These are phyloP conservation scores for Istiophorus platypterus DNA, from an alignment of 2,113 vertebrate species.

Conservation along the genomic window DNA sequence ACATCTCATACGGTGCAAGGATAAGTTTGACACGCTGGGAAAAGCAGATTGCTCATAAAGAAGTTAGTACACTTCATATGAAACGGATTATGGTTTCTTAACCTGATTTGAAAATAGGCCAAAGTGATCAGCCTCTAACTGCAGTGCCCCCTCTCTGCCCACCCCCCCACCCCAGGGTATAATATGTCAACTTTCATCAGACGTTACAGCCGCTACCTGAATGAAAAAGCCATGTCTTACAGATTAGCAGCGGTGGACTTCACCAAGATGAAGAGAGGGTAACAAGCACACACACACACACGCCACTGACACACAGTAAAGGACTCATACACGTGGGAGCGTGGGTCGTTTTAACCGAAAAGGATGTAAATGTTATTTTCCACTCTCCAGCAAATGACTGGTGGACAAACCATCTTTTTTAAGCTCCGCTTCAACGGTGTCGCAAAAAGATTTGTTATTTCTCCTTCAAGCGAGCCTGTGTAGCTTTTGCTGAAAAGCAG, in stretches of 20 bases:
- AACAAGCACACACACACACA: conserved; percentile 70
- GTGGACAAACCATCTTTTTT: not conserved
- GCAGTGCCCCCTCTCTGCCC: conserved; percentile 38
- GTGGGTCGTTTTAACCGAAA: not conserved
- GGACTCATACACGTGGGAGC: not conserved
- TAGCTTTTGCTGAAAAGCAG: not conserved
- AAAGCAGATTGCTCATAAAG: not conserved
- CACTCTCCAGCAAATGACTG: not conserved
- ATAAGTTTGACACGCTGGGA: not conserved
- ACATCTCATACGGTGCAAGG: not conserved
- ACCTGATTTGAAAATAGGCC: conserved; percentile 13
- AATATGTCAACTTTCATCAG: conserved; percentile 96
- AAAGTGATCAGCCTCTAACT: conserved; percentile 38
- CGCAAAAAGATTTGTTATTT: not conserved
- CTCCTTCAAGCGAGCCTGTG: not conserved
- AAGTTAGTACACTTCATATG: conserved; percentile 31
- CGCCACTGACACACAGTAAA: not conserved
- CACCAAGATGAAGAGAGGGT: conserved; percentile 98
- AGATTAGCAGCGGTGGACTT: conserved; percentile 98
- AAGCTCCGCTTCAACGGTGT: not conserved
- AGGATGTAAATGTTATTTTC: not conserved
- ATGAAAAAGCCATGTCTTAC: conserved; percentile 97
- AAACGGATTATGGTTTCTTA: conserved; percentile 18
- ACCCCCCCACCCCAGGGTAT: conserved; percentile 85
- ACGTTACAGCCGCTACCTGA: conserved; percentile 97